Evolutionary conservation across 2,888 invertebrate genomes (phyloP), one percentile per base, ranked within the genome.

Genomic region (Hypomecis punctinalis): DNA sequence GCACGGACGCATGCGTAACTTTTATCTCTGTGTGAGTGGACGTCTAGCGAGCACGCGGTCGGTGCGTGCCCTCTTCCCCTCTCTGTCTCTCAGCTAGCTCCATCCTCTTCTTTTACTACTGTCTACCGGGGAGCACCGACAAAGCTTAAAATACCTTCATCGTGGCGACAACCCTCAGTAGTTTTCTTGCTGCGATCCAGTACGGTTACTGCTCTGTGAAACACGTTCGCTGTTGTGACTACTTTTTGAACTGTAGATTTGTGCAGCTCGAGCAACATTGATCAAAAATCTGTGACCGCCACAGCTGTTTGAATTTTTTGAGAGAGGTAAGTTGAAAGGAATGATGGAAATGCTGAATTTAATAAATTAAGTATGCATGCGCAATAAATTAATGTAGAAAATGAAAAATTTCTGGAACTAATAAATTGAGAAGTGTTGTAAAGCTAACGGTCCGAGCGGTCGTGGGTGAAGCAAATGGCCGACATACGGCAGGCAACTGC

Each of bases 111-210:
- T 42, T 72, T 57, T 69, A 68, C 75, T 70, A 71, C 68, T 70
- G 70, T 68, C 69, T 66, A 69, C 82, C 79, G 88, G 89, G 89
- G 89, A 89, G 83, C 82, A 83, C 85, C 81, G 81, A 78, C 79
- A 76, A 86, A 85, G 89, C 89, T 91, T 91, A 87, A 91, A 91
- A 90, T 91, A 92, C 85, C 84, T 82, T 76, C 78, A 76, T 75
- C 79, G 81, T 76, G 77, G 79, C 78, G 79, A 74, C 81, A 83
- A 83, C 85, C 84, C 84, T 89, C 91, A 93, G 92, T 93, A 77
- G 84, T 86, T 84, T 85, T 85, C 82, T 77, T 86, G 84, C 82
- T 85, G 84, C 81, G 80, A 77, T 82, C 70, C 82, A 72, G 82
- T 78, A 80, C 82, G 82, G 80, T 84, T 58, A 69, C 76, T 74